Conservation (phyloP, 2,888 invertebrate species). For the Podotricha telesiphe region DNA sequence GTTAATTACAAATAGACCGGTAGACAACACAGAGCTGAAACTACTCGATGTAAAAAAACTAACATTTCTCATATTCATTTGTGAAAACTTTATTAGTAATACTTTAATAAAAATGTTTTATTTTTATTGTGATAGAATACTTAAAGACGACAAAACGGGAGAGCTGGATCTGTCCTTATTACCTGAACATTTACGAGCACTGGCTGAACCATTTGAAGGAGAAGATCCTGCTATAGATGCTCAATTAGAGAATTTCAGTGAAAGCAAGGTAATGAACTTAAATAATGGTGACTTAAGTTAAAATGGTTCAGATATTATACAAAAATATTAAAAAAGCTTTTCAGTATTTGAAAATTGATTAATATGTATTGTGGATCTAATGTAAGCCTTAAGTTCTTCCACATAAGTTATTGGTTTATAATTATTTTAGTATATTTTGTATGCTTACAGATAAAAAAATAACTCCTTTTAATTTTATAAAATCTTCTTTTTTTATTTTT, state of each 20-base stretch:
- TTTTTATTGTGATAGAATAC: slow-evolving; percentile 55
- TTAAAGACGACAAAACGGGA: slow-evolving; percentile 53
- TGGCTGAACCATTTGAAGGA: slow-evolving; percentile 63
- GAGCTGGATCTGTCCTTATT: slow-evolving; percentile 63
- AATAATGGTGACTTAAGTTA: background rate
- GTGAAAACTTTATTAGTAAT: too few relatives aligned
- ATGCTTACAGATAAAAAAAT: too few relatives aligned
- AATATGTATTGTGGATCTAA: background rate
- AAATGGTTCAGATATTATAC: background rate
- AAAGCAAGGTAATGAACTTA: slow-evolving; percentile 60
- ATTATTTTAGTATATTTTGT: too few relatives aligned
- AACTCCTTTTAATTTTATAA: background rate
- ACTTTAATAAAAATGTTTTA: background rate
- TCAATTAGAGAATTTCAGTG: slow-evolving; percentile 64
- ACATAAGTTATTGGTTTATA: too few relatives aligned
- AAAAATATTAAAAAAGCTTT: too few relatives aligned
- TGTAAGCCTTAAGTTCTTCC: background rate
- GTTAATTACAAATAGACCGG: too few relatives aligned
- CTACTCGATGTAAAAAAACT: too few relatives aligned
- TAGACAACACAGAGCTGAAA: too few relatives aligned
- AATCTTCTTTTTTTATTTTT: slow-evolving; percentile 10
- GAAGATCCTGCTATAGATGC: slow-evolving; percentile 64
- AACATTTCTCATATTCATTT: too few relatives aligned
- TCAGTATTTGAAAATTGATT: too few relatives aligned
- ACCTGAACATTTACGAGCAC: slow-evolving; percentile 66